These are phyloP conservation scores for Picus viridis DNA, from an alignment of 2,797 vertebrate genomes.

Conservation along the genomic window DNA sequence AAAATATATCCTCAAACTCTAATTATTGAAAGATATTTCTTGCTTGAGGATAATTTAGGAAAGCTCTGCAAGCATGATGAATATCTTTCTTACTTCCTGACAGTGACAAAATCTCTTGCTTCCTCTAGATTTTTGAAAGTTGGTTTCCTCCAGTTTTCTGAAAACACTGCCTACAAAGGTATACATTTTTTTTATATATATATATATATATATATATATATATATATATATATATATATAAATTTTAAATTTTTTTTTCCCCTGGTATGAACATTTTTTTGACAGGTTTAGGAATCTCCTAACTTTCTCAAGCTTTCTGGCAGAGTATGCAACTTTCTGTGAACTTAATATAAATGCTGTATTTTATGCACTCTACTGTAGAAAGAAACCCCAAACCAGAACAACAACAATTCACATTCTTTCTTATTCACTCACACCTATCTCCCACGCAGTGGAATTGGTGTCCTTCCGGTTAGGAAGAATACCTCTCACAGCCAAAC, in stretches of 20 bases:
- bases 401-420: conserved; percentile 78
- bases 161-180: not conserved
- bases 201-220: not conserved
- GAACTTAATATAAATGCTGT: conserved; percentile 89
- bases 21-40: not conserved
- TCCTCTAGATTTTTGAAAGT: not conserved
- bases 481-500: conserved; percentile 51
- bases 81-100: not conserved
- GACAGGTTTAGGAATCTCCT: conserved; percentile 42
- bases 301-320: conserved; percentile 86
- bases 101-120: not conserved
- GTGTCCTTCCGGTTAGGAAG: conserved; percentile 79
- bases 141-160: not conserved
- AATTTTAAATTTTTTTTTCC: not conserved
- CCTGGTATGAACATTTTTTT: conserved; percentile 13
- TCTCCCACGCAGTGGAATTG: conserved; percentile 86
- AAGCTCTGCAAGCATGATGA: not conserved
- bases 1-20: not conserved
- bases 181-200: not conserved
- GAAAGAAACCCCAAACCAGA: conserved; percentile 75
- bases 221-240: not conserved
- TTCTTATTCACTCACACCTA: conserved; percentile 92
- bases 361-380: conserved; percentile 93
- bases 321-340: conserved; percentile 86
- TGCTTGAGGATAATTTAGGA: not conserved